Percentiles rank a stretch among this genome's conserved stretches.
Conservation (phyloP, 2,113 vertebrate species). For the Riparia riparia region DNA sequence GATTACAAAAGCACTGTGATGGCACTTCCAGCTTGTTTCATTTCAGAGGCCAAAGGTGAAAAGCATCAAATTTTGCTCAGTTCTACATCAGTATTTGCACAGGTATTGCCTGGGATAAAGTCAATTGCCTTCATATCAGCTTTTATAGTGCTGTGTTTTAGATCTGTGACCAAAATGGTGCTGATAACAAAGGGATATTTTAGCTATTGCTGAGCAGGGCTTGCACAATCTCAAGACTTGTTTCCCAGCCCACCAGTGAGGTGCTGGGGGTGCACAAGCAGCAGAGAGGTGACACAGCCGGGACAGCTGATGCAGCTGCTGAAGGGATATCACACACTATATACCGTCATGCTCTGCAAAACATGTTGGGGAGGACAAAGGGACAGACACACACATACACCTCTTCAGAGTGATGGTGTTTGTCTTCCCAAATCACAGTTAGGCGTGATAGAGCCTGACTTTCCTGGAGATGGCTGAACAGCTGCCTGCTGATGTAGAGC, state of each 20-base stretch:
- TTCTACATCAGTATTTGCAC: not conserved
- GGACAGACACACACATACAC: not conserved
- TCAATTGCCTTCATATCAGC: not conserved
- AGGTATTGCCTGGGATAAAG: not conserved
- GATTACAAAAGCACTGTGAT: not conserved
- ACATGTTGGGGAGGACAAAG: not conserved
- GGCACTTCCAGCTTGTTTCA: not conserved
- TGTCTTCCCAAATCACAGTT: not conserved
- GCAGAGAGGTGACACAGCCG: rapidly evolving
- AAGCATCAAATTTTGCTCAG: not conserved
- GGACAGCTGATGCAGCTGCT: not conserved
- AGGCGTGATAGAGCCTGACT: rapidly evolving
- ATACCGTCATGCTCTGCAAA: rapidly evolving
- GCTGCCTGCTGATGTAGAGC: not conserved
- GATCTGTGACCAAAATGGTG: not conserved
- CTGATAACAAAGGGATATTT: not conserved
- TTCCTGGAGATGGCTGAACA: not conserved
- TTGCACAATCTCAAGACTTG: not conserved
- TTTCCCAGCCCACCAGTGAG: not conserved
- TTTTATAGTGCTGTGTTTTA: not conserved
- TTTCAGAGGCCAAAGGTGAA: not conserved
- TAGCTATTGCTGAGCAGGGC: not conserved
- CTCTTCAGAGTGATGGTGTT: rapidly evolving
- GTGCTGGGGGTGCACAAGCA: not conserved
- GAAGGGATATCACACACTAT: not conserved